Conservation (phyloP, 2,797 vertebrate genomes). For the Hippocampus kuda region DNA sequence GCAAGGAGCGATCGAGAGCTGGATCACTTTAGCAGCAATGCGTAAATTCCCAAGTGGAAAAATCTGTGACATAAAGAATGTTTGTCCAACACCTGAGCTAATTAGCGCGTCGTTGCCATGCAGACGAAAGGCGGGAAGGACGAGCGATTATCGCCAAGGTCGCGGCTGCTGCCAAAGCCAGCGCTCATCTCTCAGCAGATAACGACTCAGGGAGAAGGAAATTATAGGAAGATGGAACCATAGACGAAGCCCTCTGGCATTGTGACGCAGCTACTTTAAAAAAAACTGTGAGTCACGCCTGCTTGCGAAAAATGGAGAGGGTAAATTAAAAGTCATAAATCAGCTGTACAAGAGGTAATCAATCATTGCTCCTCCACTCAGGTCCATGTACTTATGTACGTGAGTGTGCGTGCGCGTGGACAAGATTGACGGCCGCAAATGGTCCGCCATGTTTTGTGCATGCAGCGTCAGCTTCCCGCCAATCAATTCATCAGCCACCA, state of each 20-base stretch:
- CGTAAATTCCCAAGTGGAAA: too few species aligned
- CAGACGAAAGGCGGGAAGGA: background rate
- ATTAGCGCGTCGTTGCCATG: background rate
- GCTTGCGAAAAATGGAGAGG: conserved; percentile 8
- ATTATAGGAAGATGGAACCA: conserved; percentile 15
- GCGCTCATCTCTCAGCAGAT: conserved; percentile 9
- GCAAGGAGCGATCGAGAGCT: too few species aligned
- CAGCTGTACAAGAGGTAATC: conserved; percentile 22
- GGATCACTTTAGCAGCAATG: too few species aligned
- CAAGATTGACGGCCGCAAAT: background rate
- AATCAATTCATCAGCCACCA: conserved; percentile 2
- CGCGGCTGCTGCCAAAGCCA: conserved; percentile 13
- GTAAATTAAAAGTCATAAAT: conserved; percentile 50
- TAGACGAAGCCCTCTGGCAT: conserved; percentile 19
- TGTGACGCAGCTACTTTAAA: conserved; percentile 14
- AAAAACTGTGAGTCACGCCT: conserved; percentile 4
- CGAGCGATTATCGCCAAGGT: conserved; percentile 25
- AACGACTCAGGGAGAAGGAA: background rate
- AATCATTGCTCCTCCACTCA: conserved; percentile 31
- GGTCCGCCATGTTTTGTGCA: background rate
- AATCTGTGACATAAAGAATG: too few species aligned
- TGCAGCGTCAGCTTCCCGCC: conserved; percentile 5
- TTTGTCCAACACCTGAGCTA: too few species aligned
- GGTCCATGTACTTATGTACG: background rate
- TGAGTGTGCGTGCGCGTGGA: background rate